Base-by-base conservation (phyloP, 2,797 vertebrate genomes). In the Xyrichtys novacula region DNA sequence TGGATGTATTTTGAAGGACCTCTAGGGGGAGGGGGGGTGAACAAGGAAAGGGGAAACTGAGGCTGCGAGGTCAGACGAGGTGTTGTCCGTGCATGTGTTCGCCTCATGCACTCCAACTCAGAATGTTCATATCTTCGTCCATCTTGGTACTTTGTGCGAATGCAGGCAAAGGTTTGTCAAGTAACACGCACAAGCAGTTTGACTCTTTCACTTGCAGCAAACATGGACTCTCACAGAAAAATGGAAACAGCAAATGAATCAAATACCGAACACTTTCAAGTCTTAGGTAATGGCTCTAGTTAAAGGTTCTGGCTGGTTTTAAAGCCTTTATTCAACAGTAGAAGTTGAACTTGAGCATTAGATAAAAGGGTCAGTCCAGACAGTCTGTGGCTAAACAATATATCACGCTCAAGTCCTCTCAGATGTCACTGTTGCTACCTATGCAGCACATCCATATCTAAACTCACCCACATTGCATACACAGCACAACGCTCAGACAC, bases 91-190 rank as follows among this genome's bases (percentile, higher is more conserved):
- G 79, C 83, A 88, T 78, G 74, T 86, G 76, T 66, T 81, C 63
- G 58, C 79, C 83, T 73, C 54, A 60, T 53, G 76, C 52, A 17
- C 74, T 73, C 72, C 65, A 70, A 85, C 77, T 82, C 71, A 59
- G 88, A 92, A 91, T 91, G 90, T 91, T 71, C 88, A 93, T 92
- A 91, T 90, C 89, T 71, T 71, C 59, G 42, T 87, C 76, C 70
- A 60, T 85, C 76, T 65, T 44, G 38, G 59, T 80, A 53, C 75
- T 80, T 78, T 82, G 82, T 88, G 88, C 66, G 32, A 68, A 62
- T 17, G 47, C 71, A 74, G 85, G 77, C 77, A 56, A 22, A 83
- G 46, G 52, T 83, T 71, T 72, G 77, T 77, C 53, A 59, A 76
- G 56, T 78, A 65, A 88, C 73, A 76, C 71, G 78, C 83, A 86